These are phyloP conservation scores for Eumeta japonica DNA, from an alignment of 1,140 invertebrate genomes.

Conservation along the genomic window DNA sequence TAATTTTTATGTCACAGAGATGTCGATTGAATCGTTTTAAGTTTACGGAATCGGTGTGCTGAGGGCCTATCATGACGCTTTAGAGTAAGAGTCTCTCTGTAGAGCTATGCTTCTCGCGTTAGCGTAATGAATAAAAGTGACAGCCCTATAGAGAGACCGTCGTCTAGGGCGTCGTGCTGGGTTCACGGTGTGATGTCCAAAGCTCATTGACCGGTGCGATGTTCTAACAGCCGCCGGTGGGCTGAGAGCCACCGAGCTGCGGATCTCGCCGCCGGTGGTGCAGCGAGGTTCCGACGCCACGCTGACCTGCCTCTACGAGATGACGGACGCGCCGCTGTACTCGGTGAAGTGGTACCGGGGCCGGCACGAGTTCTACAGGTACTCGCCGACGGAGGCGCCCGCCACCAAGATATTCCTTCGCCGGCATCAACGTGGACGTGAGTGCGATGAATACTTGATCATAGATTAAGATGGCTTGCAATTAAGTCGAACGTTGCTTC, in stretches of 20 bases:
- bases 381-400: conserved; percentile 64
- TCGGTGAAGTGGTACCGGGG: conserved; percentile 80
- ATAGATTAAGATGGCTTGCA: too few species aligned
- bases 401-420: conserved; percentile 67
- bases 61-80: too few species aligned
- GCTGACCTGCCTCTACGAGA: conserved; percentile 65
- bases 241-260: conserved; percentile 46
- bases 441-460: conserved; percentile 60
- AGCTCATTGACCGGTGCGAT: neutral
- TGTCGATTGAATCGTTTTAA: too few species aligned
- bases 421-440: conserved; percentile 72
- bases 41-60: too few species aligned
- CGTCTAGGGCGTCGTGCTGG: too few species aligned
- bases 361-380: conserved; percentile 69
- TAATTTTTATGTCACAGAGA: too few species aligned
- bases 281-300: conserved; percentile 45
- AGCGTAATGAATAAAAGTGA: neutral
- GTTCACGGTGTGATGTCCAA: too few species aligned
- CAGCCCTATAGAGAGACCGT: neutral
- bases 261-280: conserved; percentile 46
- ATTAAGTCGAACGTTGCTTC: too few species aligned
- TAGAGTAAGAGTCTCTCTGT: neutral
- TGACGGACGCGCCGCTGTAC: conserved; percentile 69
- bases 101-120: neutral
- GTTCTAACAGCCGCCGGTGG: conserved; percentile 38